Conservation (phyloP, 2,113 vertebrate genomes). For the Protobothrops mucrosquamatus region DNA sequence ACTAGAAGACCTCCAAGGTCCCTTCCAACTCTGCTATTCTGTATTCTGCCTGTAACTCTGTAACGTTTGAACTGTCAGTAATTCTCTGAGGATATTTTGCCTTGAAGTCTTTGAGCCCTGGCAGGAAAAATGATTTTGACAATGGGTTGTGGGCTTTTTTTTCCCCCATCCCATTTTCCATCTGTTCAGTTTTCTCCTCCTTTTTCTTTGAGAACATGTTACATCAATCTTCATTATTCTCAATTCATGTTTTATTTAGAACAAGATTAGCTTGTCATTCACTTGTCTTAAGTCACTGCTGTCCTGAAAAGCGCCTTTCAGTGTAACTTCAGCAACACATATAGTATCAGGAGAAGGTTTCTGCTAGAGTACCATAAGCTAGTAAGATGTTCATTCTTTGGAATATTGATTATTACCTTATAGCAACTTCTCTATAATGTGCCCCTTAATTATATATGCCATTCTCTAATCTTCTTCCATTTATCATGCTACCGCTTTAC, state of each 20-base stretch:
- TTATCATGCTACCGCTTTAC: neutral
- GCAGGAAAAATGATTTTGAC: conserved; percentile 40
- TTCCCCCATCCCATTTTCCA: neutral
- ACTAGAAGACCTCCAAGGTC: neutral
- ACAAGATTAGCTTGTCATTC: conserved; percentile 34
- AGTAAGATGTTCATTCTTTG: neutral
- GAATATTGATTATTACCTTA: neutral
- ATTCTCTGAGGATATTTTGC: conserved; percentile 31
- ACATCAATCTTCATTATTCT: conserved; percentile 35
- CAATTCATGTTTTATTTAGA: conserved; percentile 54
- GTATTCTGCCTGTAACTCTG: conserved; percentile 25
- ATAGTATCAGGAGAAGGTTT: conserved; percentile 10
- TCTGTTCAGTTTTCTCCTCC: conserved; percentile 14
- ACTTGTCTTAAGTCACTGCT: conserved; percentile 7
- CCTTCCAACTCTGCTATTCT: neutral
- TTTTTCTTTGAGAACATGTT: conserved; percentile 10
- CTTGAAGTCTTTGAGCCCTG: conserved; percentile 53
- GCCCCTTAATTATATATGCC: neutral
- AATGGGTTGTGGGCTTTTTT: conserved; percentile 35
- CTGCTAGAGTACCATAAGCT: neutral
- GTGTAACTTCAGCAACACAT: conserved; percentile 19
- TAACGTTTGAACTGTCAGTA: conserved; percentile 15
- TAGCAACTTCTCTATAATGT: neutral
- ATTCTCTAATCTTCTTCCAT: neutral
- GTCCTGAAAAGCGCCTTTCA: conserved; percentile 12